These are phyloP conservation scores for Pocota personata DNA, from an alignment of 2,888 invertebrate species.

Conservation along the genomic window DNA sequence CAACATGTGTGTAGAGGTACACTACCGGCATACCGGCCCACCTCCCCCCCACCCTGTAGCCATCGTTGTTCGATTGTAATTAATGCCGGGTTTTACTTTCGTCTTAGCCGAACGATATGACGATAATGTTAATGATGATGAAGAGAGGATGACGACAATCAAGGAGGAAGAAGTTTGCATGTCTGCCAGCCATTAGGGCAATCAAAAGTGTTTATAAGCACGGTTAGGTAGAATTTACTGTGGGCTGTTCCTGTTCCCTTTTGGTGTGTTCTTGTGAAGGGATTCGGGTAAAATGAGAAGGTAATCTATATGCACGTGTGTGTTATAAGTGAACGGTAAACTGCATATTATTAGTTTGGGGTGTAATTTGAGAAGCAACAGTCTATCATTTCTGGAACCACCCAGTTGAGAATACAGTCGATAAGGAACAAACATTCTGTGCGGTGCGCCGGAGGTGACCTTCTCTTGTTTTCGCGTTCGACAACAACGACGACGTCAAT, in stretches of 20 bases:
- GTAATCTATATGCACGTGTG: neutral
- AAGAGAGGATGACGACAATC: neutral
- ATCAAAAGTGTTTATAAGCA: conserved; percentile 71
- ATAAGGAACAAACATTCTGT: conserved; percentile 48
- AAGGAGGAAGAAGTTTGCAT: conserved; percentile 56
- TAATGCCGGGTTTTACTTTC: conserved; percentile 65
- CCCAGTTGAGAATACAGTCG: conserved; percentile 41
- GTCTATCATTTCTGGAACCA: conserved; percentile 66
- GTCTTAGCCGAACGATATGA: conserved; percentile 61
- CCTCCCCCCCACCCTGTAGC: neutral
- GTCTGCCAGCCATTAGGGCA: conserved; percentile 63
- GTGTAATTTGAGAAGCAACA: conserved; percentile 73
- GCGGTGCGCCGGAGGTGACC: conserved; percentile 61
- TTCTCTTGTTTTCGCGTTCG: conserved; percentile 34
- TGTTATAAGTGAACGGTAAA: conserved; percentile 55
- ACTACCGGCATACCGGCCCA: conserved; percentile 23
- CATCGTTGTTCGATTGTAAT: conserved; percentile 52
- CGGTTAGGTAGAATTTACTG: conserved; percentile 56
- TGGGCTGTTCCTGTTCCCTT: conserved; percentile 43
- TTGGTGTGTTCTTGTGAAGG: conserved; percentile 17
- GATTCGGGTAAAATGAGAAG: conserved; percentile 35
- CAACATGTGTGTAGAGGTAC: conserved; percentile 22
- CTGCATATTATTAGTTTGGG: conserved; percentile 47
- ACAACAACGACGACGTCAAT: conserved; percentile 33
- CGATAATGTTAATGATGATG: neutral